These are phyloP conservation scores for Aplysia californica DNA, from an alignment of 1,140 invertebrate species.

Conservation along the genomic window DNA sequence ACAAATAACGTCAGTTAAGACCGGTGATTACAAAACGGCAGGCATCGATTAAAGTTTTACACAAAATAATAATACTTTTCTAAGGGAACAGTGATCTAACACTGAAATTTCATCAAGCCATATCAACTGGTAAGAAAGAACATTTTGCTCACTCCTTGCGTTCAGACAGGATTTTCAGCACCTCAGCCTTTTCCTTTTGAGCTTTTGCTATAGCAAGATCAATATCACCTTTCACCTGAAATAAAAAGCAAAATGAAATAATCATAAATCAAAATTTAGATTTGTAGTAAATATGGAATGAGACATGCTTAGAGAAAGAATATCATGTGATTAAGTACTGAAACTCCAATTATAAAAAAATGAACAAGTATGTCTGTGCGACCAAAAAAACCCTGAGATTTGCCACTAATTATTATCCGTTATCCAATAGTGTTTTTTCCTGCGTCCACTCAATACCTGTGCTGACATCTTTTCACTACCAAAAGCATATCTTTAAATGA, in stretches of 20 bases:
- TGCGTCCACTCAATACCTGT: neutral
- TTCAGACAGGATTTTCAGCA: slow-evolving; percentile 54
- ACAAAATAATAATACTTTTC: no score
- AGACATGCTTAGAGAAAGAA: neutral
- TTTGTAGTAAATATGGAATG: neutral
- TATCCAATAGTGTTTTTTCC: neutral
- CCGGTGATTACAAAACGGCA: no score
- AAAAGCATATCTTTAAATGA: no score
- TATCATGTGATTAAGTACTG: no score
- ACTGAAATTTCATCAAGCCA: no score
- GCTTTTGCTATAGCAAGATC: slow-evolving; percentile 50
- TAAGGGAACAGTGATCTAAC: no score
- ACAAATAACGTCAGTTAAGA: no score
- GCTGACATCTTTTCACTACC: no score
- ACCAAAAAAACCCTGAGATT: neutral
- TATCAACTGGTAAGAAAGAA: no score
- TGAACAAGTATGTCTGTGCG: no score
- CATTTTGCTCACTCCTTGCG: slow-evolving; percentile 42
- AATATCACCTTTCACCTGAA: slow-evolving; percentile 52
- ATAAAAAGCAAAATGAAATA: slow-evolving; percentile 21
- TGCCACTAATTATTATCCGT: neutral
- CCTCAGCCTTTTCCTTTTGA: slow-evolving; percentile 47
- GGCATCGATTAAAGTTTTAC: no score
- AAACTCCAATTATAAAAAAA: no score
- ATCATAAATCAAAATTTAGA: neutral